These are phyloP conservation scores for Augiades crinisus DNA, from an alignment of 2,888 invertebrate species.

Conservation along the genomic window DNA sequence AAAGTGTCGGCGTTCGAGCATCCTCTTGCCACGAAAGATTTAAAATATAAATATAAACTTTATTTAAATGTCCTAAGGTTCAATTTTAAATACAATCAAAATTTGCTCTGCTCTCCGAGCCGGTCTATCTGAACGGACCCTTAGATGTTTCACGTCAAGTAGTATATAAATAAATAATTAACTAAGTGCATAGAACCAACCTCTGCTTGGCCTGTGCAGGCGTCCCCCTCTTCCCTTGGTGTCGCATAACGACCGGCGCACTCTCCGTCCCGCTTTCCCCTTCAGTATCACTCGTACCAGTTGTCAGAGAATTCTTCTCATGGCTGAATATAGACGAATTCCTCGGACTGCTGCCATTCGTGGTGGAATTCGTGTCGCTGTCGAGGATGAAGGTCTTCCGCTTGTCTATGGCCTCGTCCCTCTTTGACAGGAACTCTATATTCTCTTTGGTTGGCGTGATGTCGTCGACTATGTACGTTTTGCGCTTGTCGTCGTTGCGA, in stretches of 20 bases:
- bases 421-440: constrained; percentile 53
- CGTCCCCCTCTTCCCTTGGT: constrained; percentile 46
- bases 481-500: constrained; percentile 57
- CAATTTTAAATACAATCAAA: no score
- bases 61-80: no score
- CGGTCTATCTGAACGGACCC: no score
- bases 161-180: no score
- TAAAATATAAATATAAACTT: no score
- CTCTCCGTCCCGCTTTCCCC: constrained; percentile 71
- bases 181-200: no score
- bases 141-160: no score
- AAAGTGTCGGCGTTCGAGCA: no score
- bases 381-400: constrained; percentile 72
- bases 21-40: no score
- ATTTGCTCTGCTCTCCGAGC: no score
- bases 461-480: constrained; percentile 67
- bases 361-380: constrained; percentile 72
- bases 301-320: constrained; percentile 56
- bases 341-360: constrained; percentile 72
- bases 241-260: constrained; percentile 62
- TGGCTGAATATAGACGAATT: constrained; percentile 74
- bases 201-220: constrained; percentile 59
- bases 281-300: constrained; percentile 68
- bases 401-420: constrained; percentile 58
- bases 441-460: constrained; percentile 67